These are phyloP conservation scores for Denticeps clupeoides DNA, from an alignment of 2,797 vertebrate species.

Conservation along the genomic window DNA sequence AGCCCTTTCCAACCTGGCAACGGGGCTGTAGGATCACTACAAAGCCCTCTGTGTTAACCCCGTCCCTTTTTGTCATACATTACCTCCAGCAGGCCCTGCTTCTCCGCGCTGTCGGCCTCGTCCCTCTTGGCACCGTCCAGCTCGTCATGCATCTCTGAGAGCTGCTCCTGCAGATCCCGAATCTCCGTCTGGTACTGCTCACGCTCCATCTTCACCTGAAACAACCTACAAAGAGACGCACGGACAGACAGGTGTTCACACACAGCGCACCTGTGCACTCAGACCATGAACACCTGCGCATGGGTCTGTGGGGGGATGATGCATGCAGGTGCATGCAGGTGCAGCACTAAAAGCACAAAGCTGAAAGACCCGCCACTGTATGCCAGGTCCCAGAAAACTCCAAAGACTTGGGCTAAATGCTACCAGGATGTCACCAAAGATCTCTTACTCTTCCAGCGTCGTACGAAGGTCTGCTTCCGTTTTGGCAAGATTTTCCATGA, in stretches of 20 bases:
- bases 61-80: conserved; percentile 11
- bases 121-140: conserved; percentile 76
- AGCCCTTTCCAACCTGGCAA: neutral
- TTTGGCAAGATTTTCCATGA: conserved; percentile 68
- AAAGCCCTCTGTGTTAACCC: no score
- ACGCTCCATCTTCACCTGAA: conserved; percentile 94
- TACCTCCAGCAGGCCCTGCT: conserved; percentile 74
- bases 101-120: conserved; percentile 61
- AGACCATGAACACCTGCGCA: neutral
- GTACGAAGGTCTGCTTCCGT: conserved; percentile 74
- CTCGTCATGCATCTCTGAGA: conserved; percentile 97
- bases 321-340: conserved; percentile 8
- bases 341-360: conserved; percentile 18
- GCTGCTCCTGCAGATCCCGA: conserved; percentile 93
- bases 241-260: conserved; percentile 10
- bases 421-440: no score
- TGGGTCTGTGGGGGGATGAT: neutral
- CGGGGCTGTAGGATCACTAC: no score
- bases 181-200: conserved; percentile 92
- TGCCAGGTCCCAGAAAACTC: no score
- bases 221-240: conserved; percentile 59
- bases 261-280: conserved; percentile 15
- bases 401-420: no score
- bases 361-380: no score
- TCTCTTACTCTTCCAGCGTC: conserved; percentile 83